phyloP scores from a whole-genome alignment of 2,113 vertebrate species.

The Diadophis punctatus region DNA sequence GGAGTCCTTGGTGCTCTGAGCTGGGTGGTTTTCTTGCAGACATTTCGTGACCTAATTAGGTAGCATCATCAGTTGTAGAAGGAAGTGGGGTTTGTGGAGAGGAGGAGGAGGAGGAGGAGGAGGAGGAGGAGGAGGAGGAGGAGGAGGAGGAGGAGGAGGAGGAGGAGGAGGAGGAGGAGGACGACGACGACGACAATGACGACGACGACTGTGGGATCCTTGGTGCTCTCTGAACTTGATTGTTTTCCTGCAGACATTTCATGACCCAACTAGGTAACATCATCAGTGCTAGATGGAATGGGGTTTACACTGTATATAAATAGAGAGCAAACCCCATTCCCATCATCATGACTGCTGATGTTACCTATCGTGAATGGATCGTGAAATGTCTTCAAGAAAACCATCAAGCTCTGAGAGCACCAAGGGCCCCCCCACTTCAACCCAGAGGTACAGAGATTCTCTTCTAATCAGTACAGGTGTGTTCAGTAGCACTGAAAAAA shows the following conservation, averaged over 20 bases:
- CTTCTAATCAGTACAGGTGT: no score
- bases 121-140: neutral
- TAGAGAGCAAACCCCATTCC: no score
- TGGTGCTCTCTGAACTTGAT: neutral
- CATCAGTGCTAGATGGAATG: neutral
- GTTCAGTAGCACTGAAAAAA: no score
- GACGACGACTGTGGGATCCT: neutral
- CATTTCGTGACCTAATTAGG: neutral
- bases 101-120: neutral
- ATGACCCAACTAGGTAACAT: neutral
- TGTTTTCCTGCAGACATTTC: neutral
- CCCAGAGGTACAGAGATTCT: no score
- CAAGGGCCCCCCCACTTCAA: no score
- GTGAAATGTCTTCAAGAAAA: no score
- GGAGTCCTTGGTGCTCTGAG: neutral
- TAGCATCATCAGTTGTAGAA: neutral
- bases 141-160: neutral
- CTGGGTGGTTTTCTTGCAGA: neutral
- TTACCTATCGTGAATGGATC: no score
- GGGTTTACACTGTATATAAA: no score
- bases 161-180: neutral
- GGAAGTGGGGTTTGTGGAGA: neutral
- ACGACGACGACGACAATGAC: no score
- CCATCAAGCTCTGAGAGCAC: no score
- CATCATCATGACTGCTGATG: no score